phyloP scores from a whole-genome alignment of 2,888 invertebrate species.

The Pocota personata region DNA sequence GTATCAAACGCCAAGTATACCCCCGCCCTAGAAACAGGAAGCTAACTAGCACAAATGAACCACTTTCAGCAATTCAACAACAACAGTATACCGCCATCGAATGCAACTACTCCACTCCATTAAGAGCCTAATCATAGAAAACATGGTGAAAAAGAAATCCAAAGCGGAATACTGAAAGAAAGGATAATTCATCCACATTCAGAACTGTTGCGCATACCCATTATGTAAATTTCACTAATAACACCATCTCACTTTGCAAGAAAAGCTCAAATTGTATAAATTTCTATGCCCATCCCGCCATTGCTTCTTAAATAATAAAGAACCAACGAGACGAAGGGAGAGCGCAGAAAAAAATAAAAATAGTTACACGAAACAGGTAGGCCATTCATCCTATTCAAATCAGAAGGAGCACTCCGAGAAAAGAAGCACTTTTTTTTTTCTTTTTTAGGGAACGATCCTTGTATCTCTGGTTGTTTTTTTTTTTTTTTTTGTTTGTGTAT shows the following conservation, averaged over 20 bases:
- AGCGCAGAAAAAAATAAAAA: constrained; percentile 16
- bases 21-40: neutral
- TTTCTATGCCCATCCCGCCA: constrained; percentile 2
- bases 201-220: constrained; percentile 67
- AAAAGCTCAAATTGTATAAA: constrained; percentile 54
- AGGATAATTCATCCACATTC: constrained; percentile 60
- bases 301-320: neutral
- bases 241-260: constrained; percentile 57
- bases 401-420: constrained; percentile 23
- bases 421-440: neutral
- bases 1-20: neutral
- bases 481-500: constrained; percentile 4
- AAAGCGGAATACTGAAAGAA: constrained; percentile 23
- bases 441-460: constrained; percentile 35
- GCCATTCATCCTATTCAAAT: constrained; percentile 53
- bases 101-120: neutral
- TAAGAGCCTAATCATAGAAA: constrained; percentile 14
- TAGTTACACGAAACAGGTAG: constrained; percentile 60
- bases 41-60: constrained; percentile 7
- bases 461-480: neutral
- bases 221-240: constrained; percentile 72
- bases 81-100: neutral
- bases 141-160: neutral
- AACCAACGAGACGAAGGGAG: constrained; percentile 34
- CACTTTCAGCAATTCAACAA: neutral